Evolutionary conservation across 2,113 vertebrate species (phyloP).

Genomic region (zebrafish (Danio rerio)): GRCz12tu NC_133200.1:17953001-17953500

Average conservation of each 20-base stretch:
- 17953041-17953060: conserved; percentile 11
- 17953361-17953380: conserved; percentile 86
- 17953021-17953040: conserved; percentile 5
- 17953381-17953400: conserved; percentile 80
- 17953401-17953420: conserved; percentile 87
- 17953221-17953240: conserved; percentile 3
- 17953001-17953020: neutral
- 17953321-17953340: conserved; percentile 76
- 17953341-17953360: conserved; percentile 75
- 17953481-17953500: conserved; percentile 83
- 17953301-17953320: conserved; percentile 68
- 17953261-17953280: conserved; percentile 69
- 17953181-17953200: conserved; percentile 67
- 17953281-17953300: conserved; percentile 75
- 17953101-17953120: conserved; percentile 44
- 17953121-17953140: conserved; percentile 46
- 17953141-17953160: conserved; percentile 58
- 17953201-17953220: conserved; percentile 49
- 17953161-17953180: conserved; percentile 67
- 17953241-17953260: conserved; percentile 56
- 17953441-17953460: conserved; percentile 88
- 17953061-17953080: conserved; percentile 19
- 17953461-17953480: conserved; percentile 86
- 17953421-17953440: conserved; percentile 89
- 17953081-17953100: neutral